Evolutionary conservation across 2,797 vertebrate species (phyloP).

Genomic region (Platalea minor): DNA sequence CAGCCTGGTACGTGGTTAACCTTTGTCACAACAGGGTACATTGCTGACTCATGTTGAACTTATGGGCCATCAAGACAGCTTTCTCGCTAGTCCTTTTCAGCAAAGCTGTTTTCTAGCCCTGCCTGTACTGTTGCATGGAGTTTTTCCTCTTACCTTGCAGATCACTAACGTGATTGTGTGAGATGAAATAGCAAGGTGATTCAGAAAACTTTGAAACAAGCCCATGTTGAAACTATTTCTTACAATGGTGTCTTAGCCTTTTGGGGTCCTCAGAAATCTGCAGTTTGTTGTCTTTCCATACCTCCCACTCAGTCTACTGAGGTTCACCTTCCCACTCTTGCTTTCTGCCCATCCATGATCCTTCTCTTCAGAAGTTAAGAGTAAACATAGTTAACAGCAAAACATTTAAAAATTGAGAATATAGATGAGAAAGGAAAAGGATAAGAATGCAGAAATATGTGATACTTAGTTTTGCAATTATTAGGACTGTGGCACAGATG

Average conservation of each 20-base stretch:
- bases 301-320: neutral
- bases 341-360: neutral
- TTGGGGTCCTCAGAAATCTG: neutral
- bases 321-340: neutral
- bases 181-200: neutral
- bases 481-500: neutral
- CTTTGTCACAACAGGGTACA: neutral
- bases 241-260: neutral
- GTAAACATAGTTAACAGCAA: neutral
- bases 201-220: neutral
- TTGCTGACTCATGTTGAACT: neutral
- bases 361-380: neutral
- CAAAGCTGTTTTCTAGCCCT: neutral
- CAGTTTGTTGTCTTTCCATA: neutral
- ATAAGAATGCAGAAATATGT: neutral
- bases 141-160: neutral
- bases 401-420: neutral
- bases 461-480: neutral
- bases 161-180: neutral
- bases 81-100: neutral
- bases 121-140: neutral
- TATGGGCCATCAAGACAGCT: neutral
- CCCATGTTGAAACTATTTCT: neutral
- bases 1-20: neutral
- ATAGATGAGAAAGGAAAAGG: neutral